phyloP scores from a whole-genome alignment of 2,888 invertebrate genomes.

The Spilosoma lubricipeda region DNA sequence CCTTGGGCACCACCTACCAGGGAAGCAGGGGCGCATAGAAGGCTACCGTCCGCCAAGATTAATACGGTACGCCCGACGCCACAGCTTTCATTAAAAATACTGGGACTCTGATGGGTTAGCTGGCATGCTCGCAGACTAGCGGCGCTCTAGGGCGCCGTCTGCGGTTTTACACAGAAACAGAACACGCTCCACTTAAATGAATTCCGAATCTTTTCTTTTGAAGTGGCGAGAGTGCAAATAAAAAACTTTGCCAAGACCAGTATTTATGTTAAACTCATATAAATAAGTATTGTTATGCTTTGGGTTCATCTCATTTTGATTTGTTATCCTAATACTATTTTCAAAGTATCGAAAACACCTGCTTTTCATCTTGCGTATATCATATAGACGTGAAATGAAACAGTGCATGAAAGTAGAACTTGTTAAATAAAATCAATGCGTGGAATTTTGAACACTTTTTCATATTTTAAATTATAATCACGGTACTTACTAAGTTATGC shows the following conservation, averaged over 20 bases:
- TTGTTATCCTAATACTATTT: not conserved
- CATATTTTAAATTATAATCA: too few species aligned
- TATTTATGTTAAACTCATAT: not conserved
- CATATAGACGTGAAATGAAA: too few species aligned
- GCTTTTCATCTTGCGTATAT: too few species aligned
- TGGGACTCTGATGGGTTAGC: constrained; percentile 70
- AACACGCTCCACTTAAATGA: constrained; percentile 43
- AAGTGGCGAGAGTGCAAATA: constrained; percentile 6
- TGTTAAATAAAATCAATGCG: too few species aligned
- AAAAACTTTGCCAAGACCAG: not conserved
- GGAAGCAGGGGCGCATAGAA: constrained; percentile 75
- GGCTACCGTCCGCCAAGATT: constrained; percentile 80
- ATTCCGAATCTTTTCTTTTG: constrained; percentile 38
- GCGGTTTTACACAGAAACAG: constrained; percentile 52
- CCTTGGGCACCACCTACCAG: constrained; percentile 79
- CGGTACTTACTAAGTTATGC: too few species aligned
- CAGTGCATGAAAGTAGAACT: too few species aligned
- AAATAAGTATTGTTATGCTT: not conserved
- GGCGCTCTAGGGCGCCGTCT: constrained; percentile 52
- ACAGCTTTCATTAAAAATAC: constrained; percentile 82
- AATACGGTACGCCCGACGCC: constrained; percentile 82
- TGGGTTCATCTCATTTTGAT: not conserved
- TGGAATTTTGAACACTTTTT: too few species aligned
- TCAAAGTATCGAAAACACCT: not conserved
- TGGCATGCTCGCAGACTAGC: constrained; percentile 50